A percentile compares a stretch with the other conserved stretches of the same genome.
These are phyloP conservation scores for Aspidapion aeneum DNA, from an alignment of 2,888 invertebrate genomes.

Conservation along the genomic window DNA sequence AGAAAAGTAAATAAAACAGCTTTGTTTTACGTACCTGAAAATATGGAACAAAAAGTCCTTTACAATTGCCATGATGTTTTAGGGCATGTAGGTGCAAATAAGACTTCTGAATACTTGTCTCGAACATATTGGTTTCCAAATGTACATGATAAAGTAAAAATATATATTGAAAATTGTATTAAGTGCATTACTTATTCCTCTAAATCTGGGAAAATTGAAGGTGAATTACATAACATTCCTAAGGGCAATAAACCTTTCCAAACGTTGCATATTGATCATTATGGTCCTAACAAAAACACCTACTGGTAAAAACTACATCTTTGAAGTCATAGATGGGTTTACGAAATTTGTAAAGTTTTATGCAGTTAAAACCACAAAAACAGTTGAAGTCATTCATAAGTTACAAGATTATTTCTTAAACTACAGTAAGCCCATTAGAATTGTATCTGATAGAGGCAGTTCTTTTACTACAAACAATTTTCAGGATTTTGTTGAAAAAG, in stretches of 20 bases:
- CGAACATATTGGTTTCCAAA: conserved; percentile 11
- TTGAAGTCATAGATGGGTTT: conserved; percentile 12
- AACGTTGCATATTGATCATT: conserved; percentile 14
- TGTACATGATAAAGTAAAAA: conserved; percentile 4
- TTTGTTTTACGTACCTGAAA: conserved; percentile 8
- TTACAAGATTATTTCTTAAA: conserved; percentile 5
- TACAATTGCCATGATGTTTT: background rate
- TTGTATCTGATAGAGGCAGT: conserved; percentile 11
- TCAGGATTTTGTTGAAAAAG: conserved; percentile 7
- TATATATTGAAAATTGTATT: conserved; percentile 9
- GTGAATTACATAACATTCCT: background rate
- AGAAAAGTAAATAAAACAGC: background rate
- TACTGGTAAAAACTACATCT: conserved; percentile 6
- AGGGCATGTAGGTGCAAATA: conserved; percentile 7
- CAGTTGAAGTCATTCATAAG: conserved; percentile 9
- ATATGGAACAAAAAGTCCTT: conserved; percentile 1
- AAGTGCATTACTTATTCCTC: conserved; percentile 10
- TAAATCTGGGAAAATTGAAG: background rate
- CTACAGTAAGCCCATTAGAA: conserved; percentile 9
- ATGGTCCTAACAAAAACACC: conserved; percentile 5
- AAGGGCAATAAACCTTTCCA: conserved; percentile 7
- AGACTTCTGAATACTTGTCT: conserved; percentile 3
- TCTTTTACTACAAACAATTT: conserved; percentile 5
- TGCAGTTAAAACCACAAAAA: conserved; percentile 1
- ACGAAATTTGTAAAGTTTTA: conserved; percentile 16